Evolutionary conservation across 2,888 invertebrate species (phyloP), one percentile per base, ranked within the genome.

Genomic region (Cosmorhoe ocellata): DNA sequence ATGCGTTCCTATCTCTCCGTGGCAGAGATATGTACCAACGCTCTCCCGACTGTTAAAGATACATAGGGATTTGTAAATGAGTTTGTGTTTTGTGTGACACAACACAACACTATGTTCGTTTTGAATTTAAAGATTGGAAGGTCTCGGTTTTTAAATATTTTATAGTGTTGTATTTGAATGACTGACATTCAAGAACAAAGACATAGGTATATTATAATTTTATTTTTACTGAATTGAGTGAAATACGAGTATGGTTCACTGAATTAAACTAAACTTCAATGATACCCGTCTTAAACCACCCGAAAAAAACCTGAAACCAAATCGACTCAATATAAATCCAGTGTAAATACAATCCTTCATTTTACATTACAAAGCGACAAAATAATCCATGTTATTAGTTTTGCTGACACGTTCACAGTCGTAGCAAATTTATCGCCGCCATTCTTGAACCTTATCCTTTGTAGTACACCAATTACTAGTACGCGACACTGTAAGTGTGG

Each of bases 361-460:
- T 54, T 53, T 49, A 51, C 55, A 57, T 58, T 47, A 46, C 56
- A 57, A 61, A 60, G 44, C 42, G 37, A 40, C 38, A 51, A 55
- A 52, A 64, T 82, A 82, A 86, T 82, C 82, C 79, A 51, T 60
- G 64, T 70, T 74, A 75, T 80, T 75, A 80, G 76, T 69, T 74
- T 70, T 74, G 79, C 77, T 79, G 76, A 83, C 86, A 84, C 76
- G 79, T 81, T 69, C 69, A 70, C 69, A 75, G 71, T 70, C 69
- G 63, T 66, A 53, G 68, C 69, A 61, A 81, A 84, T 84, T 84
- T 85, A 85, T 84, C 59, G 72, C 67, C 59, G 58, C 68, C 67
- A 68, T 72, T 77, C 76, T 67, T 48, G 41, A 59, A 63, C 63
- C 58, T 60, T 64, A 64, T 58, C 67, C 66, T 74, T 80, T 79